Base-by-base conservation (phyloP, 2,888 invertebrate genomes). In the Cepaea hortensis region DNA sequence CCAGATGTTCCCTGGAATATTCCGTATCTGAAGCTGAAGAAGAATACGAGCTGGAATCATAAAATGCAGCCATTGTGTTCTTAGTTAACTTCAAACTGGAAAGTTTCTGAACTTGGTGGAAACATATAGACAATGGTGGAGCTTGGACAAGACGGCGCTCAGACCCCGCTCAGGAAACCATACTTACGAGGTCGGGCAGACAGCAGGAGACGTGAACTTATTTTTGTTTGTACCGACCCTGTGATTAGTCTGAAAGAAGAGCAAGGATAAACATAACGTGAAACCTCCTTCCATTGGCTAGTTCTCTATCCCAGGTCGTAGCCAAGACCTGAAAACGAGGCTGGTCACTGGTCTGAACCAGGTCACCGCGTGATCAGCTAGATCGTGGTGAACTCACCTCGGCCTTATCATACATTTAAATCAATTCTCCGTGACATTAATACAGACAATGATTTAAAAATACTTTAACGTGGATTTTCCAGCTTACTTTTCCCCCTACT, bases 1-100 rank as follows among this genome's bases (percentile, higher is more conserved):
- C 93, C 0, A 91, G 85, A 87, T 92, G 91, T 87, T 93, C 92
- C 77, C 90, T 90, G 46, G 90, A 89, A 83, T 91, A 92, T 84
- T 92, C 92, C 75, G 90, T 89, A 72, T 91, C 92, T 48, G 90
- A 90, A 0, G 89, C 88, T 46, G 89, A 85, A 7, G 87, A 87
- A 3, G 81, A 81, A 9, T 77, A 87, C 55, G 68, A 68, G 46
- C 80, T 82, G 13, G 85, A 81, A 61, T 76, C 81, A 35, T 81
- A 85, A 77, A 68, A 48, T 15, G 76, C 76, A 48, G 89, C 87
- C 87, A 88, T 85, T 73, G 73, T 76, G 75, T 61, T 73, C 35
- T 35, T 35, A 6, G 18, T 9, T 9, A 80, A 77, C 46, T 81
- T n/a, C 73, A 62, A 23, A 77, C 46, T 81, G 6, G 35, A 62